A percentile compares a stretch with the other conserved stretches of the same genome.
These are phyloP conservation scores for Scleropages formosus DNA, from an alignment of 2,797 vertebrate species.

Conservation along the genomic window DNA sequence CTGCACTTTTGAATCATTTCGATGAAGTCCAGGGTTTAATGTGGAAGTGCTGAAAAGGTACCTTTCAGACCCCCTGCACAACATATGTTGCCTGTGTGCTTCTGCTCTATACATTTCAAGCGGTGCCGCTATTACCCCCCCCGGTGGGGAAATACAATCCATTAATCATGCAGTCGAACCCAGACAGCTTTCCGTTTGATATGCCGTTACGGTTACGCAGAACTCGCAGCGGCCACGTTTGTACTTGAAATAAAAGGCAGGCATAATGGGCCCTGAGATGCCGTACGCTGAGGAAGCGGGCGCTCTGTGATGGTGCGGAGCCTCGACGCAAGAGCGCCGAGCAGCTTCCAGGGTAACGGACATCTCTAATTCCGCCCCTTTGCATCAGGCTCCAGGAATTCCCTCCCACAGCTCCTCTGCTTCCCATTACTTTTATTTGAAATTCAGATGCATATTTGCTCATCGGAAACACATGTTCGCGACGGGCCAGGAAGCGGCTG, in stretches of 20 bases:
- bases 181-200: conserved; percentile 58
- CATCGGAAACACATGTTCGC: conserved; percentile 92
- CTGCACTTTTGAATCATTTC: conserved; percentile 13
- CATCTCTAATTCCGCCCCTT: conserved; percentile 80
- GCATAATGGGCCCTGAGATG: conserved; percentile 60
- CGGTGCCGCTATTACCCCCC: conserved; percentile 39
- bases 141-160: conserved; percentile 68
- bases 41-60: neutral
- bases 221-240: conserved; percentile 31
- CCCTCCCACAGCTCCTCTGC: conserved; percentile 79
- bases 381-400: conserved; percentile 79
- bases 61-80: conserved; percentile 3
- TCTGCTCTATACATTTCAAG: neutral
- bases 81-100: conserved; percentile 26
- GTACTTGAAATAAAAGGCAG: conserved; percentile 55
- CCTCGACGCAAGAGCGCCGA: conserved; percentile 73
- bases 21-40: conserved; percentile 9
- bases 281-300: conserved; percentile 20
- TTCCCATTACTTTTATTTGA: conserved; percentile 94
- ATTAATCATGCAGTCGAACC: conserved; percentile 73
- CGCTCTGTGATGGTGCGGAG: conserved; percentile 55
- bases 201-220: conserved; percentile 38
- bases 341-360: conserved; percentile 63
- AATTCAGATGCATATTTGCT: conserved; percentile 94
- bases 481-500: conserved; percentile 40